phyloP scores from a whole-genome alignment of 2,113 vertebrate genomes.

The Hemibagrus wyckioides region DNA sequence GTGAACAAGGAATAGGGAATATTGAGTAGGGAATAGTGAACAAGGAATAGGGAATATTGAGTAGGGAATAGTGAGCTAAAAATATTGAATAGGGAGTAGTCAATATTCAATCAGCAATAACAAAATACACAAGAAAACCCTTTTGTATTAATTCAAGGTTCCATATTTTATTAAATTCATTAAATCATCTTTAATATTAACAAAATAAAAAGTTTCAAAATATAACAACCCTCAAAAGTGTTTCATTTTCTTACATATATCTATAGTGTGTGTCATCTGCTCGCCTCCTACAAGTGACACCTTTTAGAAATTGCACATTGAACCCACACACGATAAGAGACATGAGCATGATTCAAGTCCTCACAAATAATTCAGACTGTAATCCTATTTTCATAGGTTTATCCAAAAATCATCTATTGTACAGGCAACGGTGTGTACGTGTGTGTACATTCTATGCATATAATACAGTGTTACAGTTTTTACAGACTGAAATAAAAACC shows the following conservation, averaged over 20 bases:
- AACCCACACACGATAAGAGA: constrained; percentile 53
- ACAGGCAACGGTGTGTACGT: constrained; percentile 13
- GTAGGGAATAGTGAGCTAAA: background rate
- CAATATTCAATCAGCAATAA: too few species aligned
- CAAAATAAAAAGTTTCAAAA: constrained; percentile 81
- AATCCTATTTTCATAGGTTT: constrained; percentile 6
- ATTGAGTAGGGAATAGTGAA: background rate
- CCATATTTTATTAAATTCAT: constrained; percentile 78
- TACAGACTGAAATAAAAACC: background rate
- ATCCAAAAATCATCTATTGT: constrained; percentile 33
- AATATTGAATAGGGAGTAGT: background rate
- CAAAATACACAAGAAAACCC: constrained; percentile 54
- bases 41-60: background rate
- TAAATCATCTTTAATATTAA: constrained; percentile 72
- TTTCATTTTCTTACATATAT: constrained; percentile 28
- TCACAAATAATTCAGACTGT: constrained; percentile 1
- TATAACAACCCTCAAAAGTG: constrained; percentile 69
- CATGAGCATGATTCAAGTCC: constrained; percentile 18
- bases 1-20: background rate
- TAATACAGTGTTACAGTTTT: background rate
- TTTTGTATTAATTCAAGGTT: constrained; percentile 64
- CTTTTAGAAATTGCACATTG: constrained; percentile 68
- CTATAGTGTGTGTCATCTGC: constrained; percentile 26
- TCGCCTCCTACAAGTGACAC: constrained; percentile 68
- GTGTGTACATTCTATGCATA: background rate